Conservation (phyloP, 2,888 invertebrate genomes). For the Phyllotreta cruciferae region DNA sequence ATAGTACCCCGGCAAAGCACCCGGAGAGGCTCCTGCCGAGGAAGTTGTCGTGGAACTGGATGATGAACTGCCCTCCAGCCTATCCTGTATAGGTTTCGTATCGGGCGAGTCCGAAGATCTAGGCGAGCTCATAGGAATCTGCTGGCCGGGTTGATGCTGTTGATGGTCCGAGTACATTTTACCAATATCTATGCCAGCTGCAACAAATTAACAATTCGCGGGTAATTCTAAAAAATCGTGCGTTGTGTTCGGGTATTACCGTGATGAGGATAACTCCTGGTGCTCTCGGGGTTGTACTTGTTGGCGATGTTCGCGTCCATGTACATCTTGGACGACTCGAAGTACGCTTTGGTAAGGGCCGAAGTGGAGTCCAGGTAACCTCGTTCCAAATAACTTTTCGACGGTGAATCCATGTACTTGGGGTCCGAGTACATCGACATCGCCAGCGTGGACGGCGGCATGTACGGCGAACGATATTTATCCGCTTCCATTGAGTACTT, state of each 20-base stretch:
- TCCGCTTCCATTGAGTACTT: slow-evolving; percentile 81
- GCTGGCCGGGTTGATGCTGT: slow-evolving; percentile 37
- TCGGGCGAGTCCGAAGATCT: slow-evolving; percentile 65
- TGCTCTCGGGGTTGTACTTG: slow-evolving; percentile 57
- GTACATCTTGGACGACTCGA: slow-evolving; percentile 73
- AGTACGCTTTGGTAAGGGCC: slow-evolving; percentile 76
- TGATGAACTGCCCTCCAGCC: slow-evolving; percentile 63
- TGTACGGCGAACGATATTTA: slow-evolving; percentile 76
- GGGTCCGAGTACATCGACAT: slow-evolving; percentile 78
- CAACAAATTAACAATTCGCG: neutral
- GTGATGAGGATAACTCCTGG: slow-evolving; percentile 56
- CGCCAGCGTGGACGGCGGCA: slow-evolving; percentile 67
- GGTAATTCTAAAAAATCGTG: too few relatives aligned
- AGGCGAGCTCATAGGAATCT: slow-evolving; percentile 45
- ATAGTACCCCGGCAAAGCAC: slow-evolving; percentile 64
- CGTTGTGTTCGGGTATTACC: slow-evolving; percentile 11
- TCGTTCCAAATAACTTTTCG: slow-evolving; percentile 67
- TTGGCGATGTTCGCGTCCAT: slow-evolving; percentile 68
- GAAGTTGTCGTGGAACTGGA: slow-evolving; percentile 66
- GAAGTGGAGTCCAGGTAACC: slow-evolving; percentile 72
- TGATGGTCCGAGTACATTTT: slow-evolving; percentile 66
- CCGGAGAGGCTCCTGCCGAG: slow-evolving; percentile 72
- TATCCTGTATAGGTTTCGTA: slow-evolving; percentile 54
- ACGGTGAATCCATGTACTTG: slow-evolving; percentile 67
- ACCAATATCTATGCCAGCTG: slow-evolving; percentile 65